These are phyloP conservation scores for Paguma larvata DNA, from an alignment of 2,797 vertebrate species.

Conservation along the genomic window DNA sequence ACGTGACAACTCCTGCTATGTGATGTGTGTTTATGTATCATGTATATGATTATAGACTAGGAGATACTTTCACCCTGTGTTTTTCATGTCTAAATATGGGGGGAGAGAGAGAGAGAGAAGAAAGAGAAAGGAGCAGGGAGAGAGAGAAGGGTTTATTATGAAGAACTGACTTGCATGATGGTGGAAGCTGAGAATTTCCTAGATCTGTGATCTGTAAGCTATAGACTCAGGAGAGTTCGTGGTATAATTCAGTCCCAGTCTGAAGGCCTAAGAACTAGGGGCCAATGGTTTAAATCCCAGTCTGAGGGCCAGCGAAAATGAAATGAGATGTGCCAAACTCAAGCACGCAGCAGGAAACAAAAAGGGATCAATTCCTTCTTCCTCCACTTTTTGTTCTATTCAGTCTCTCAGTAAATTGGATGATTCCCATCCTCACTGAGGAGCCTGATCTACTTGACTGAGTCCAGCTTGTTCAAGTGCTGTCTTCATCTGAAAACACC, in stretches of 20 bases:
- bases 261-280: neutral
- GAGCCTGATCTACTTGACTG: neutral
- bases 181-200: neutral
- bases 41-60: neutral
- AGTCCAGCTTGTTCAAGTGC: neutral
- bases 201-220: neutral
- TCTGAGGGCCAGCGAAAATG: neutral
- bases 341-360: neutral
- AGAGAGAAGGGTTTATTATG: neutral
- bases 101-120: neutral
- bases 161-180: neutral
- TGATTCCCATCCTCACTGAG: neutral
- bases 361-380: neutral
- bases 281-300: neutral
- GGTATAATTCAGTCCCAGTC: neutral
- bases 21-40: neutral
- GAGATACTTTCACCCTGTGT: neutral
- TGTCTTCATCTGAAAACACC: neutral
- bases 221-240: neutral
- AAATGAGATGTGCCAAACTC: neutral
- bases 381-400: neutral
- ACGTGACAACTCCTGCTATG: neutral
- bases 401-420: neutral
- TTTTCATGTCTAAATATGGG: neutral
- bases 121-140: neutral